phyloP scores from a whole-genome alignment of 2,888 invertebrate species.

The Coelopa pilipes region DNA sequence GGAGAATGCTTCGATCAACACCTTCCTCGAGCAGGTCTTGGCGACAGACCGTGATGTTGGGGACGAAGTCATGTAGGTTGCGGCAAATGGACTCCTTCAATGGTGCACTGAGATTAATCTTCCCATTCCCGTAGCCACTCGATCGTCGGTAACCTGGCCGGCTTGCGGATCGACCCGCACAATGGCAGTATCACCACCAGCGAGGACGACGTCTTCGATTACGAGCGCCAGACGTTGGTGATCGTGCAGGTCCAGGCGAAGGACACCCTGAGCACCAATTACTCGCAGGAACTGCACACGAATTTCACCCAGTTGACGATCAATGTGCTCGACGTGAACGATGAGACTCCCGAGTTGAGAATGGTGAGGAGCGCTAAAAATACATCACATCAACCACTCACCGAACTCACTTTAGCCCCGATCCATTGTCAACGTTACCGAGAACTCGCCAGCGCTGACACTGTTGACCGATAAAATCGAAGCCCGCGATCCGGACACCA shows the following conservation, averaged over 20 bases:
- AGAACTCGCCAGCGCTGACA: constrained; percentile 68
- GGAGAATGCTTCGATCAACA: constrained; percentile 71
- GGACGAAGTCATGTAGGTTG: constrained; percentile 71
- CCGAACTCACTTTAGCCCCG: constrained; percentile 39
- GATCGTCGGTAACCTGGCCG: constrained; percentile 68
- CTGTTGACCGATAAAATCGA: constrained; percentile 66
- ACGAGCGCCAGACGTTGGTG: constrained; percentile 71
- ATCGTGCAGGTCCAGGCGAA: constrained; percentile 70
- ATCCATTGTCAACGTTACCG: constrained; percentile 68
- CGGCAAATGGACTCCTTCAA: not conserved
- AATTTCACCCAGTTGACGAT: constrained; percentile 71
- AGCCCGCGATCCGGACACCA: constrained; percentile 73
- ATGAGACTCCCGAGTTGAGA: constrained; percentile 75
- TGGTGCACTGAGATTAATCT: not conserved
- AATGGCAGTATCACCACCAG: constrained; percentile 72
- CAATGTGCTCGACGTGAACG: constrained; percentile 76
- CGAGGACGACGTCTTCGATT: constrained; percentile 71
- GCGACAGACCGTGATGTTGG: constrained; percentile 74
- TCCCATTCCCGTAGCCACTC: constrained; percentile 67
- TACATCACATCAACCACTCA: not conserved
- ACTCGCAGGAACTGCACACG: constrained; percentile 44
- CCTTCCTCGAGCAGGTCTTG: constrained; percentile 68
- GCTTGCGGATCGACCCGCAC: constrained; percentile 68
- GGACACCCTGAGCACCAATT: constrained; percentile 66
- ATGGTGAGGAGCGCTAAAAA: constrained; percentile 67